A percentile compares a stretch with the other conserved stretches of the same genome.
Evolutionary conservation across 2,797 vertebrate genomes (phyloP).

Genomic region (Euthynnus affinis): DNA sequence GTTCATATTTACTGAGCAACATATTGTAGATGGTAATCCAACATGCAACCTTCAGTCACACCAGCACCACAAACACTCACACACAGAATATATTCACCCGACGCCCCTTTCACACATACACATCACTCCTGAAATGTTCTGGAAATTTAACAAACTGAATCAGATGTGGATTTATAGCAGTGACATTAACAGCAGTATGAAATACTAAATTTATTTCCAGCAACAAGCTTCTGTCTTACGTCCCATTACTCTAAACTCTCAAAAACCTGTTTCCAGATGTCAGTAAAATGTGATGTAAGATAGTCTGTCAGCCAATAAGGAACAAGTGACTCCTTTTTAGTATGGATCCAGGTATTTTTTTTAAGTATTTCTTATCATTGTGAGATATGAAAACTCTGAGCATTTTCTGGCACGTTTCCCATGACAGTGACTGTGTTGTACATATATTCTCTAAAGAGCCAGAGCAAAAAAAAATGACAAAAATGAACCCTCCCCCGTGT

Average conservation of each 20-base stretch:
- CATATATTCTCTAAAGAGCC: too few species aligned
- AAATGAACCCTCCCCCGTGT: background rate
- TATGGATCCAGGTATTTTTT: background rate
- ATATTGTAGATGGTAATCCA: background rate
- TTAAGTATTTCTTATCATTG: background rate
- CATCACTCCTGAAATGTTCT: background rate
- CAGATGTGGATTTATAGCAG: background rate
- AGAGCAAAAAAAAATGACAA: too few species aligned
- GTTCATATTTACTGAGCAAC: background rate
- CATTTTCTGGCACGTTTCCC: background rate
- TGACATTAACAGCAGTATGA: too few species aligned
- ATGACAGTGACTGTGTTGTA: too few species aligned
- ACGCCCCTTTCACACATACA: background rate
- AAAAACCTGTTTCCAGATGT: background rate
- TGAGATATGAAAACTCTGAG: background rate
- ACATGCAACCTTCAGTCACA: background rate
- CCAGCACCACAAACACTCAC: background rate
- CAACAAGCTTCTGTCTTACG: background rate
- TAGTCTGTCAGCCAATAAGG: too few species aligned
- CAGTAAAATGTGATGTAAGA: background rate
- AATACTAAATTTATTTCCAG: background rate
- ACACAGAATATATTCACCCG: background rate
- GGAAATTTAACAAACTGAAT: background rate
- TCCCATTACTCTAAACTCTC: background rate
- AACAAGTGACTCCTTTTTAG: background rate